phyloP scores from a whole-genome alignment of 64 coral and sea anemone genomes.

The Platygyra sinensis region DNA sequence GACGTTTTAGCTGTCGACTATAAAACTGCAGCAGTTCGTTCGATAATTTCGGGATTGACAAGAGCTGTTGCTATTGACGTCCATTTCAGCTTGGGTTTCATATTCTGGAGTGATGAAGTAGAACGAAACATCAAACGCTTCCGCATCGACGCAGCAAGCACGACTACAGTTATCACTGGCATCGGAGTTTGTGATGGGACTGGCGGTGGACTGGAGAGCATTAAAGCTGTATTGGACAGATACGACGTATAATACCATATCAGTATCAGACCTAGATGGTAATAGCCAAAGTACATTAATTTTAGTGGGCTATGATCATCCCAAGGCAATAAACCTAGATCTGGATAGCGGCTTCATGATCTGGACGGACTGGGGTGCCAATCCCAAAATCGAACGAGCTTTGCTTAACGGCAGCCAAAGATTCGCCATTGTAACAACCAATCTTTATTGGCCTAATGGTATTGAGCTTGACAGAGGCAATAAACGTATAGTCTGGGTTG shows the following conservation, averaged over 20 bases:
- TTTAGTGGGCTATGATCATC: conserved; percentile 12
- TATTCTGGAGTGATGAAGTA: conserved; percentile 60
- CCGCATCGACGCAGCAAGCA: conserved; percentile 30
- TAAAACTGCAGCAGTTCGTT: not conserved
- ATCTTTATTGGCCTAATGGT: conserved; percentile 57
- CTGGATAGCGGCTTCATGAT: conserved; percentile 56
- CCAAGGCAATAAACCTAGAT: conserved; percentile 34
- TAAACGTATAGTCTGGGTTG: conserved; percentile 59
- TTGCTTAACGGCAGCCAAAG: conserved; percentile 41
- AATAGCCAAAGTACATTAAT: conserved; percentile 45
- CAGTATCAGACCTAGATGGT: conserved; percentile 26
- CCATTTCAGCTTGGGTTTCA: conserved; percentile 41
- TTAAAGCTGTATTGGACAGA: conserved; percentile 67
- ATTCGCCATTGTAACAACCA: conserved; percentile 25
- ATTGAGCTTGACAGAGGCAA: conserved; percentile 25
- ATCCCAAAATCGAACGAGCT: conserved; percentile 58
- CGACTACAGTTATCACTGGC: conserved; percentile 14
- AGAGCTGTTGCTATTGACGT: conserved; percentile 58
- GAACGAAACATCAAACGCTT: conserved; percentile 45
- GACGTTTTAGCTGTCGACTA: conserved; percentile 59
- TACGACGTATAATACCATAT: conserved; percentile 31
- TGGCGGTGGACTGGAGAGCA: conserved; percentile 64
- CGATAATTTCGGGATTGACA: conserved; percentile 36
- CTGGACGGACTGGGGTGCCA: conserved; percentile 66
- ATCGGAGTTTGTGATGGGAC: conserved; percentile 63